Conservation (phyloP, 2,797 vertebrate genomes). For the Emys orbicularis region DNA sequence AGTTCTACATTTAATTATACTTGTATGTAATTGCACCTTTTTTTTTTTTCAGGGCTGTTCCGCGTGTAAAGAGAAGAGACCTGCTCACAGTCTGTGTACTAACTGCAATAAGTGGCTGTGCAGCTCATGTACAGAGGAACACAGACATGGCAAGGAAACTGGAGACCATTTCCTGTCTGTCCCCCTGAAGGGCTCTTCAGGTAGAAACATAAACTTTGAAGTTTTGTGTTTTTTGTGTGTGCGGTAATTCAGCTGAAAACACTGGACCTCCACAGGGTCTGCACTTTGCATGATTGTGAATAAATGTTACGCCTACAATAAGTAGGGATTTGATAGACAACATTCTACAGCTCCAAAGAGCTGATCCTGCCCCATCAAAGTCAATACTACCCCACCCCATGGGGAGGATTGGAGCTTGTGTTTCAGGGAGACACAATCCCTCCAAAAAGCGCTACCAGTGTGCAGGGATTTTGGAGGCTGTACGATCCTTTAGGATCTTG, state of each 20-base stretch:
- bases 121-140: conserved; percentile 83
- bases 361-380: neutral
- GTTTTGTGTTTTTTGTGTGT: fast-evolving
- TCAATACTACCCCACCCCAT: neutral
- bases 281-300: neutral
- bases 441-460: fast-evolving
- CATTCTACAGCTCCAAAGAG: neutral
- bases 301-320: fast-evolving
- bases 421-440: neutral
- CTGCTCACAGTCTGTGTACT: conserved; percentile 84
- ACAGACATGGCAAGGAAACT: conserved; percentile 68
- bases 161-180: conserved; percentile 70
- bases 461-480: fast-evolving
- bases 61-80: conserved; percentile 82
- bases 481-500: neutral
- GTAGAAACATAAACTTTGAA: conserved; percentile 31
- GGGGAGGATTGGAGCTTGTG: neutral
- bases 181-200: conserved; percentile 78
- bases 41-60: conserved; percentile 79
- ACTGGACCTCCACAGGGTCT: neutral
- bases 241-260: neutral
- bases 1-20: neutral
- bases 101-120: conserved; percentile 87
- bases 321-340: fast-evolving
- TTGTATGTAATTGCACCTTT: neutral